Evolutionary conservation across 1,140 invertebrate species (phyloP).

Genomic region (Eurosta solidaginis): DNA sequence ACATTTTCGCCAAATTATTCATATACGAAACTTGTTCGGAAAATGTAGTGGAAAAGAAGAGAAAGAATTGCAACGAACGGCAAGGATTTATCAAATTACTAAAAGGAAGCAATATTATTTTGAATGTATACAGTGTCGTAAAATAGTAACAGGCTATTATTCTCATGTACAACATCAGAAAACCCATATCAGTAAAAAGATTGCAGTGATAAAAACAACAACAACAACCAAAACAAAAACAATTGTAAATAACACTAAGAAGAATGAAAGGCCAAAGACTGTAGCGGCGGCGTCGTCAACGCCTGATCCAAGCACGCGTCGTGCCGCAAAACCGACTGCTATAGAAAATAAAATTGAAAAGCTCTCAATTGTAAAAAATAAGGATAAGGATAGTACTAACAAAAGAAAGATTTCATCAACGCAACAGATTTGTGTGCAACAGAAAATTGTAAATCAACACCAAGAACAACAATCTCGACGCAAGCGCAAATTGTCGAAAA

Average conservation of each 20-base stretch:
- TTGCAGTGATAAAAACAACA: background rate
- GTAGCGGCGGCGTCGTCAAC: background rate
- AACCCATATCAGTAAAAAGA: background rate
- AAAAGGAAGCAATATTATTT: conserved; percentile 29
- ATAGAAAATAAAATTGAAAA: conserved; percentile 10
- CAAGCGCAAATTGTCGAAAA: background rate
- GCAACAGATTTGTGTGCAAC: background rate
- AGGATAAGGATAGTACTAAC: too few species aligned
- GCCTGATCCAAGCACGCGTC: background rate
- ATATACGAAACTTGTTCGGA: background rate
- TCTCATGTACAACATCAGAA: conserved; percentile 29
- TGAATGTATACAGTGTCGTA: conserved; percentile 31
- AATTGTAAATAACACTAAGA: background rate
- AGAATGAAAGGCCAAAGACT: background rate
- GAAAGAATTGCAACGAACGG: conserved; percentile 4
- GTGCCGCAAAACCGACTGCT: background rate
- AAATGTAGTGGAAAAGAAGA: conserved; percentile 18
- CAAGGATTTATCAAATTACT: conserved; percentile 27
- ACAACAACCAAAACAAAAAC: too few species aligned
- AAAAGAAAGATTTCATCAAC: background rate
- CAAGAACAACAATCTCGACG: background rate
- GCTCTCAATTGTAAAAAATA: background rate
- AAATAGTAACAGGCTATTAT: conserved; percentile 28
- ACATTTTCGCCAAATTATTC: background rate
- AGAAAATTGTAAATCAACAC: background rate